phyloP scores from a whole-genome alignment of 2,113 vertebrate species.

The Lophochroa leadbeateri region DNA sequence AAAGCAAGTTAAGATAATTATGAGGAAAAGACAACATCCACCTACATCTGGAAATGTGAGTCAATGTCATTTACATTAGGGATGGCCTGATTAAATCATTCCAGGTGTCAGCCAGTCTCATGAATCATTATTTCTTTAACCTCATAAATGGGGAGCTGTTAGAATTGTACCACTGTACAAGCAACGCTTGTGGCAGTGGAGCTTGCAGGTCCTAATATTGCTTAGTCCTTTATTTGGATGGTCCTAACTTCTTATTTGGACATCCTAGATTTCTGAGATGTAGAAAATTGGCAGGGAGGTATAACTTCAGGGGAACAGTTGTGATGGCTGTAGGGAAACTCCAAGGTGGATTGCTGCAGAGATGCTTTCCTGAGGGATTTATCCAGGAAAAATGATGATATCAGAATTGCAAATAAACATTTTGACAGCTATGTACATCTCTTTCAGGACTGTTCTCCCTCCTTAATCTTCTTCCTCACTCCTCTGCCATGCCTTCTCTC shows the following conservation, averaged over 20 bases:
- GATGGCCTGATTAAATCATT: slow-evolving; percentile 30
- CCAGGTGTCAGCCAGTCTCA: slow-evolving; percentile 10
- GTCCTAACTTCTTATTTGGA: neutral
- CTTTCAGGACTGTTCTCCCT: neutral
- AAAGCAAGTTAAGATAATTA: slow-evolving; percentile 51
- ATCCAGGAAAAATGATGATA: neutral
- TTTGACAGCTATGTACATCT: neutral
- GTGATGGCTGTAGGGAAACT: neutral
- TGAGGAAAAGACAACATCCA: slow-evolving; percentile 40
- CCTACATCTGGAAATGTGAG: slow-evolving; percentile 41
- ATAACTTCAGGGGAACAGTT: neutral
- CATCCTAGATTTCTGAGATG: neutral
- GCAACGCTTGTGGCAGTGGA: neutral
- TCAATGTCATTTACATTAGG: slow-evolving; percentile 16
- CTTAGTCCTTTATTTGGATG: neutral
- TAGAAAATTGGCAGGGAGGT: neutral
- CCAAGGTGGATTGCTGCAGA: neutral
- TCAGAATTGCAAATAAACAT: neutral
- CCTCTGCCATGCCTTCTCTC: neutral
- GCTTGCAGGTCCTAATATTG: neutral
- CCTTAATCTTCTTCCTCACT: neutral
- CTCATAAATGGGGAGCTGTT: neutral
- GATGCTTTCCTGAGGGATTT: neutral
- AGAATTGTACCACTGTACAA: neutral
- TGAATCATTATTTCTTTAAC: slow-evolving; percentile 53